phyloP scores from a whole-genome alignment of 1,140 invertebrate species.

The Coelopa frigida region DNA sequence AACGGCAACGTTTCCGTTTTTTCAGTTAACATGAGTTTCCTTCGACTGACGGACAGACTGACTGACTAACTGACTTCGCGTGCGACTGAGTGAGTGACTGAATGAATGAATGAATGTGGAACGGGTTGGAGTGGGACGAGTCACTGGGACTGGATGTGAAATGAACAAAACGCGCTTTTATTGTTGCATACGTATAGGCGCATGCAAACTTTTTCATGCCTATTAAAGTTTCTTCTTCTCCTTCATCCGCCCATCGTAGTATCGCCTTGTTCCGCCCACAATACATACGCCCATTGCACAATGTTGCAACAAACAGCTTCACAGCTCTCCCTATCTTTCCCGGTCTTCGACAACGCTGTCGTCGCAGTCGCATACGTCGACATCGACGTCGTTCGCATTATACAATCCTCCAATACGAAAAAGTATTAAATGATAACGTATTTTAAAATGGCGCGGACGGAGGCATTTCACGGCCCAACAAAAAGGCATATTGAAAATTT shows the following conservation, averaged over 20 bases:
- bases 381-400: no score
- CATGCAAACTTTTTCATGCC: constrained; percentile 4
- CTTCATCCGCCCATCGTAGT: no score
- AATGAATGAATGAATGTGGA: background rate
- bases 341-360: no score
- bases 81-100: background rate
- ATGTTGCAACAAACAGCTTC: no score
- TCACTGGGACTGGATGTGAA: no score
- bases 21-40: constrained; percentile 19
- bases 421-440: constrained; percentile 14
- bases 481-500: constrained; percentile 12
- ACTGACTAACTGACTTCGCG: no score
- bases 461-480: constrained; percentile 7
- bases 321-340: no score
- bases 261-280: no score
- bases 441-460: constrained; percentile 8
- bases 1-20: constrained; percentile 19
- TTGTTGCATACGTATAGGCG: background rate
- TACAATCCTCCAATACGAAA: no score
- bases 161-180: no score
- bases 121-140: background rate
- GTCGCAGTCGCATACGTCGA: no score
- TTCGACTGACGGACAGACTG: constrained; percentile 8
- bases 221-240: constrained; percentile 1
- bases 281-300: no score